These are phyloP conservation scores for Syrphus vitripennis DNA, from an alignment of 2,888 invertebrate species.

Conservation along the genomic window DNA sequence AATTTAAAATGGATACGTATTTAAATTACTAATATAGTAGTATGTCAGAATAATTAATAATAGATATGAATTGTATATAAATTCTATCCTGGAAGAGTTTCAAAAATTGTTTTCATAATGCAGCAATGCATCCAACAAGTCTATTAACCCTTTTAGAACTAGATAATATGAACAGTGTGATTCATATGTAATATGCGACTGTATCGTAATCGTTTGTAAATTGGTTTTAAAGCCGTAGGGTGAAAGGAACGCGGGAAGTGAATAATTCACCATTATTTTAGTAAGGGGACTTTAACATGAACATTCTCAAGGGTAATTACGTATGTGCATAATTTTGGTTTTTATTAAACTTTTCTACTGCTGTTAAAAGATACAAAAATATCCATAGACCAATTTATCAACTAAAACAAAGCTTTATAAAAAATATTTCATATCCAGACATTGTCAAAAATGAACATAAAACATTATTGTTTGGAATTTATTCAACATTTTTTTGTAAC, in stretches of 20 bases:
- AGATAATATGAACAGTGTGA: not conserved
- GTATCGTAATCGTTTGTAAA: not conserved
- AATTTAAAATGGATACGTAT: slow-evolving; percentile 42
- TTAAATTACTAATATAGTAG: not conserved
- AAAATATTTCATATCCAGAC: not conserved
- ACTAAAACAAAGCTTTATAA: not conserved
- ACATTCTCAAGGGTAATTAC: too few relatives aligned
- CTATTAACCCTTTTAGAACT: not conserved
- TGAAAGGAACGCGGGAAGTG: not conserved
- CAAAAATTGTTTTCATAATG: not conserved
- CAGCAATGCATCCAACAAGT: not conserved
- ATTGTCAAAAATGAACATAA: not conserved
- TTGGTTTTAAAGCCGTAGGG: too few relatives aligned
- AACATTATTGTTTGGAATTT: not conserved
- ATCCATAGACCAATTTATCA: not conserved
- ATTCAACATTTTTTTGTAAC: not conserved
- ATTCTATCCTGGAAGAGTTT: not conserved
- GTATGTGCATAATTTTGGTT: too few relatives aligned
- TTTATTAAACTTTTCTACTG: too few relatives aligned
- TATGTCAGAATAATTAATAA: slow-evolving; percentile 7
- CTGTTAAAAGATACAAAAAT: too few relatives aligned
- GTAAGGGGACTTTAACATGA: too few relatives aligned
- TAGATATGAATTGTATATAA: not conserved
- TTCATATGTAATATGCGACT: not conserved
- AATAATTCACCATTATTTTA: not conserved